Base-by-base conservation (phyloP, 2,888 invertebrate species). In the Ectemnius continuus region DNA sequence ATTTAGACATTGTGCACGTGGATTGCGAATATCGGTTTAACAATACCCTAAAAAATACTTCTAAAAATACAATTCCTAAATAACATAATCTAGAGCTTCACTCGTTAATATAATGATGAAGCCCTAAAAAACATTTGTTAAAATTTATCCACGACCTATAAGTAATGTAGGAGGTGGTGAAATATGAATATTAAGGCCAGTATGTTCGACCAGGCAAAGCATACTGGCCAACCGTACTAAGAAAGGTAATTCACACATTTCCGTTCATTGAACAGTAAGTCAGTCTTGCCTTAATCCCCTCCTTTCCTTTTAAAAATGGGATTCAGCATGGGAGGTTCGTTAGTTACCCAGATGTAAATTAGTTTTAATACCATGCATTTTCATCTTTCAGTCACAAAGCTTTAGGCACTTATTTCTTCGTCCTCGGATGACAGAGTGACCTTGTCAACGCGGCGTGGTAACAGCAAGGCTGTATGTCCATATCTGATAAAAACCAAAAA, bases 211-310 rank as follows among this genome's bases (percentile, higher is more conserved):
- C 20, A 65, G 36, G 61, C 75, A 73, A 73, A 74, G 59, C 68
- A 69, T 76, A 77, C 18, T 64, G 70, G 70, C 72, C 72, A 67
- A 71, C 82, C 73, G 79, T 81, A 79, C 79, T 84, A 83, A 79
- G 66, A 76, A 70, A 78, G 83, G 79, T 77, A 80, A 82, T 79
- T 75, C 80, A 79, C 81, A 83, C 83, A 85, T 81, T 84, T 83
- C 76, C 75, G 80, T 83, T 85, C 68, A 65, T 78, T 79, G 78
- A 84, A 85, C 78, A 84, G 82, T 84, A 81, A 82, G 84, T 88
- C 86, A 88, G 88, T 88, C 88, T 88, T 87, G 84, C 83, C 79
- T 82, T 76, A 80, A 86, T 88, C 84, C 88, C 88, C 86, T 86
- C 86, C 87, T 82, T 78, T 60, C 67, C 81, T 63, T 80, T 68